Conservation (phyloP, 2,888 invertebrate genomes). For the Dolomedes plantarius region DNA sequence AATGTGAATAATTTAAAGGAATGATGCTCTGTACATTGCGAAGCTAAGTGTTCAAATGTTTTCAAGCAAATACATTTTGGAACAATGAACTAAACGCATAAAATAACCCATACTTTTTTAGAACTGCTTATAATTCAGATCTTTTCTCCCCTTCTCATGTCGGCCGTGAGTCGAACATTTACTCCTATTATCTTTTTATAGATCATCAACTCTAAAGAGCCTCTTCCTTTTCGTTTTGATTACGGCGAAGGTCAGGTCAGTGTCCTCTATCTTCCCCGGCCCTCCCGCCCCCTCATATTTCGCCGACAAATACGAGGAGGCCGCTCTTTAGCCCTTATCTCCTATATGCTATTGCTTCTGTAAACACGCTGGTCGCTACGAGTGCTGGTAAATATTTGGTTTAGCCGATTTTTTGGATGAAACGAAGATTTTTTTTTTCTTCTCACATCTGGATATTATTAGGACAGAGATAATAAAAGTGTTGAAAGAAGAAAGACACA, state of each 20-base stretch:
- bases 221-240: background rate
- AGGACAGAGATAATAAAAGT: background rate
- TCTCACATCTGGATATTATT: background rate
- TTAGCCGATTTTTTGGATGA: background rate
- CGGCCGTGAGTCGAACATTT: background rate
- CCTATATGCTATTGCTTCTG: background rate
- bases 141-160: no score
- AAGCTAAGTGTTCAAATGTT: no score
- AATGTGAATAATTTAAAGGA: no score
- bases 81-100: no score
- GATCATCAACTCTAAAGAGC: background rate
- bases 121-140: no score
- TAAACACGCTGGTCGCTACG: background rate
- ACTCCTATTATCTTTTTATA: background rate
- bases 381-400: background rate
- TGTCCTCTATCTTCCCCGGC: background rate
- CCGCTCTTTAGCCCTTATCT: background rate
- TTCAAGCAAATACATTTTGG: no score
- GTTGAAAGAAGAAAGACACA: no score
- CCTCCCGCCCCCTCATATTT: background rate
- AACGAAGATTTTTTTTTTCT: background rate
- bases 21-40: no score
- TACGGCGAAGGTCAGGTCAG: background rate
- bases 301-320: background rate
- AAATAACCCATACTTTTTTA: no score